Evolutionary conservation across 2,888 invertebrate species (phyloP).

Genomic region (Oligia fasciuncula): DNA sequence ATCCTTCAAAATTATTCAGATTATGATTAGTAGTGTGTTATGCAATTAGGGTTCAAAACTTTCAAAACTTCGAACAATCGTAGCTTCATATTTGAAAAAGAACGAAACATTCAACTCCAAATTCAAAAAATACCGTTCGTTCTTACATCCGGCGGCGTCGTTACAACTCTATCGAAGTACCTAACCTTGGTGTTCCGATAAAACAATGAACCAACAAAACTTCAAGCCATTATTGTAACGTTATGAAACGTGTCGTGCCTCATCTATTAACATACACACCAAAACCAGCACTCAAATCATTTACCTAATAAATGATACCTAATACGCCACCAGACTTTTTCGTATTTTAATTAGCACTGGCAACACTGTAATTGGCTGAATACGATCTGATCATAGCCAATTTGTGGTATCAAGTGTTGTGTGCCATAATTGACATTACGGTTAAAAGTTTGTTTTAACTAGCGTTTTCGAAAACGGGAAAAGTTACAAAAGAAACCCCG

Average conservation of each 20-base stretch:
- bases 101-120: neutral
- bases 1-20: too few relatives aligned
- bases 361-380: slow-evolving; percentile 61
- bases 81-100: too few relatives aligned
- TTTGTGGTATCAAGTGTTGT: slow-evolving; percentile 39
- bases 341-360: slow-evolving; percentile 53
- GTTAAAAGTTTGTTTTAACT: too few relatives aligned
- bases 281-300: slow-evolving; percentile 73
- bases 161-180: slow-evolving; percentile 21
- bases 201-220: slow-evolving; percentile 61
- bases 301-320: slow-evolving; percentile 70
- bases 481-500: neutral
- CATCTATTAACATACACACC: slow-evolving; percentile 73
- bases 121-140: neutral
- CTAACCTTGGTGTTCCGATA: slow-evolving; percentile 60
- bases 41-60: too few relatives aligned
- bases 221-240: slow-evolving; percentile 72
- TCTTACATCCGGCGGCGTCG: slow-evolving; percentile 6
- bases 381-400: slow-evolving; percentile 60
- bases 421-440: slow-evolving; percentile 4
- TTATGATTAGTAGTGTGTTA: too few relatives aligned
- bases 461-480: too few relatives aligned
- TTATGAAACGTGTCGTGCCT: slow-evolving; percentile 76
- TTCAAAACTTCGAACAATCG: too few relatives aligned
- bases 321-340: slow-evolving; percentile 50